Evolutionary conservation across 2,113 vertebrate species (phyloP), one percentile per base, ranked within the genome.

Genomic region (Podarcis muralis): DNA sequence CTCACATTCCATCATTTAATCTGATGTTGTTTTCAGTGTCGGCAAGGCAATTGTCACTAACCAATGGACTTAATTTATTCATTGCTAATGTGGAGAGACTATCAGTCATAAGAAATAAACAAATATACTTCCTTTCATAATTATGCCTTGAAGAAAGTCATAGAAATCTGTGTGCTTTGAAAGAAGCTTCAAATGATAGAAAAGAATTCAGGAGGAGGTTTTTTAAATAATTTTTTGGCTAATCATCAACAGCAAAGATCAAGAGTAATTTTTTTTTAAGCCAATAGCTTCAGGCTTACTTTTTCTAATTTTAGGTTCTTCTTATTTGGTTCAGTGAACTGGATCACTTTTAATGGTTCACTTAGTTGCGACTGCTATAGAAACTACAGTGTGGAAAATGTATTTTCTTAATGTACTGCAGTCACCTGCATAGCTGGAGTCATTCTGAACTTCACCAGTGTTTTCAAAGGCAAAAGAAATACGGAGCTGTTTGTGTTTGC

Each of bases 251-350:
- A 92, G 11, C 53, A 90, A 72, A 90, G 48, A 89, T 1, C 15
- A 89, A 92, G 79, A 81, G 6, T 32, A 2, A n/a, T 83, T 6
- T 62, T 23, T 62, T 81, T 62, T 81, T 83, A 77, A 9, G 2
- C 25, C 12, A 86, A 90, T 91, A 81, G 43, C 88, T 79, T 23
- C 53, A 92, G 79, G 84, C 79, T 88, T 85, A 8, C 15, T 90
- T 92, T 81, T 95, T 88, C 90, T 95, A 91, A 88, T 83, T 90
- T 93, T 89, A 92, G 77, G 43, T 13, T 91, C 88, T 68, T 77
- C 72, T 81, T 91, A 25, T 90, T 87, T 93, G 81, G 81, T 91
- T 95, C 84, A 92, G 32, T 91, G 86, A 92, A 83, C 79, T 91
- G 53, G 57, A 95, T 89, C 71, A 75, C 32, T 90, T 87, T 87